Conservation (phyloP, 2,888 invertebrate species). For the Amitus sp. region DNA sequence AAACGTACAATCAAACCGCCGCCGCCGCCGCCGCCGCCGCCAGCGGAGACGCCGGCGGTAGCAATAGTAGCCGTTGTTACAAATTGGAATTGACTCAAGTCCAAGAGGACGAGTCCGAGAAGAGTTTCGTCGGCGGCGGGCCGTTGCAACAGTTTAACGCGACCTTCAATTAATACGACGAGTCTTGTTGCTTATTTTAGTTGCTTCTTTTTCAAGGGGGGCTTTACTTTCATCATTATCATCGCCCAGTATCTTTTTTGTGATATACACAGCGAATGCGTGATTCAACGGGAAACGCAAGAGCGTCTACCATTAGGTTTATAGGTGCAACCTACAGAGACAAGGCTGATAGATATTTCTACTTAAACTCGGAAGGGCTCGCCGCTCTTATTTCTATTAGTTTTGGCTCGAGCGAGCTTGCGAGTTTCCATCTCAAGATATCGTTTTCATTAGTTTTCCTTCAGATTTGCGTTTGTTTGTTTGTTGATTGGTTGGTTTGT, state of each 20-base stretch:
- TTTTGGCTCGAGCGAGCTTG: conserved; percentile 25
- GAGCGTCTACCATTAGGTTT: conserved; percentile 15
- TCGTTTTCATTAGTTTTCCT: too few species aligned
- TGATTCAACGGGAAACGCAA: conserved; percentile 57
- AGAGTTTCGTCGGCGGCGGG: conserved; percentile 52
- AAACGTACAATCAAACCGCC: too few species aligned
- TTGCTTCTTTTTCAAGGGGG: too few species aligned
- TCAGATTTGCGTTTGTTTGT: too few species aligned
- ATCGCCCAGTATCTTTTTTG: conserved; percentile 55
- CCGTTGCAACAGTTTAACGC: conserved; percentile 57
- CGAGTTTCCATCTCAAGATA: too few species aligned
- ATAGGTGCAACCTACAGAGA: conserved; percentile 42
- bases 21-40: conserved; percentile 26
- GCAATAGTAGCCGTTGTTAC: conserved; percentile 44
- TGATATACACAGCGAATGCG: conserved; percentile 51
- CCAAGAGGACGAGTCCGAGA: conserved; percentile 55
- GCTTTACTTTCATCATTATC: too few species aligned
- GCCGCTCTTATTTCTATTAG: conserved; percentile 24
- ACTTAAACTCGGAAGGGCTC: conserved; percentile 47
- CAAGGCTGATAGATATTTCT: conserved; percentile 58
- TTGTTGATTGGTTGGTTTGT: too few species aligned
- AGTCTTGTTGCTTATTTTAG: conserved; percentile 2
- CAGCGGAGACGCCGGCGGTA: conserved; percentile 40
- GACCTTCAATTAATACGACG: conserved; percentile 58
- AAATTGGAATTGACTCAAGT: conserved; percentile 51